Evolutionary conservation across 1,140 invertebrate genomes (phyloP), one percentile per base, ranked within the genome.

Genomic region (Globodera ellingtonae): DNA sequence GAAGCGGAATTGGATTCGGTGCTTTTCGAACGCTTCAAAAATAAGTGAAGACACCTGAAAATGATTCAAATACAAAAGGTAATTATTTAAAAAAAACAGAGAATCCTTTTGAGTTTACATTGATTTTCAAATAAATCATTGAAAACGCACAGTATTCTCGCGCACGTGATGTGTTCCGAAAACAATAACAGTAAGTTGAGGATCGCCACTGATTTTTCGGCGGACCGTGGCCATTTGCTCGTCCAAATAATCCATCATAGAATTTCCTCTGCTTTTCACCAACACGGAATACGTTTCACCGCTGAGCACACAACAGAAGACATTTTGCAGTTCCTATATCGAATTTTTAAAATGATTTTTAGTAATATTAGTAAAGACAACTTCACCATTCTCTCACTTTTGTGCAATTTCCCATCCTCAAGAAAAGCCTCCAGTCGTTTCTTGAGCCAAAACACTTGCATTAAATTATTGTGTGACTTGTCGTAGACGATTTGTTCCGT

Each of bases 1-100:
- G 24, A 86, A 84, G 15, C 86, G 77, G 56, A 86, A 62, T 79
- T 86, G 85, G 18, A 65, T 71, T 44, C 86, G 86, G 56, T 77
- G 65, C 50, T 62, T 48, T 71, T 86, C 85, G 52, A 84, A 86
- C 15, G 79, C 70, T 46, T 81, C 78, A n/a, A 86, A 78, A 24
- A 82, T 56, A 18, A 74, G 24, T 35, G 69, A 47, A 59, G 78
- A 78, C n/a, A 88, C 35, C 85, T 86, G 71, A 84, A 87, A 78
- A 69, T 35, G 50, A 6, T 35, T 35, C 0, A 35, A 56, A 24
- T 69, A 67, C 48, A 8, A 73, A 73, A 59, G 7, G 10, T 21
- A 66, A 79, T 21, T 44, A 50, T 24, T 24, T 80, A 46, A 70
- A 66, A 67, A 4, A 66, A 48, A 21, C 79, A 21, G 46, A 10